A percentile compares a stretch with the other conserved stretches of the same genome.
Evolutionary conservation across 2,888 invertebrate species (phyloP).

Genomic region (Arge pagana): DNA sequence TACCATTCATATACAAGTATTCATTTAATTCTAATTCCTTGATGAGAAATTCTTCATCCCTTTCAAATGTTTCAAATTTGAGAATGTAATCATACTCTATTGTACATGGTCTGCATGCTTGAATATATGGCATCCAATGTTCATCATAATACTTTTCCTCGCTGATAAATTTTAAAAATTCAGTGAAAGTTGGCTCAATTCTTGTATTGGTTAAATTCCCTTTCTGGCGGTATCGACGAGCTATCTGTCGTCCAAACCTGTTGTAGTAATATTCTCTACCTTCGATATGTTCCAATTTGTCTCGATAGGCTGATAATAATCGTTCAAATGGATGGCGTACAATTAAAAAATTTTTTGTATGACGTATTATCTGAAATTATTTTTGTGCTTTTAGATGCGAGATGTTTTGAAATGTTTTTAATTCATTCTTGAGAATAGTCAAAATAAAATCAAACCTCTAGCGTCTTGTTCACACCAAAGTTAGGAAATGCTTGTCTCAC

Average conservation of each 20-base stretch:
- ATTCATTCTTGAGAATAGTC: not conserved
- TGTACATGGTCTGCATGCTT: slow-evolving; percentile 60
- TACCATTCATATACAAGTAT: slow-evolving; percentile 33
- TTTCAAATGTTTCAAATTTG: slow-evolving; percentile 58
- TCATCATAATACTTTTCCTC: slow-evolving; percentile 55
- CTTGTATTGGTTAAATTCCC: slow-evolving; percentile 31
- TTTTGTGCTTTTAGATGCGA: not conserved
- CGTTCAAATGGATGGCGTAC: slow-evolving; percentile 63
- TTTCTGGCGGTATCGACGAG: slow-evolving; percentile 40
- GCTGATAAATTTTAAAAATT: slow-evolving; percentile 59
- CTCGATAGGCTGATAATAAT: slow-evolving; percentile 61
- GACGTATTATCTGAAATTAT: slow-evolving; percentile 37
- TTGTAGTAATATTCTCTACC: slow-evolving; percentile 50
- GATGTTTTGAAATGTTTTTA: not conserved
- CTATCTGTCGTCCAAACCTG: slow-evolving; percentile 49
- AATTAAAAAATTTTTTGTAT: slow-evolving; percentile 51
- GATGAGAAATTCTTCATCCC: slow-evolving; percentile 55
- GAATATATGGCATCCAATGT: slow-evolving; percentile 60
- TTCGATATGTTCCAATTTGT: slow-evolving; percentile 57
- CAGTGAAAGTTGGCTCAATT: slow-evolving; percentile 54
- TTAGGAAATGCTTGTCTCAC: slow-evolving; percentile 45
- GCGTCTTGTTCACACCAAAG: slow-evolving; percentile 31
- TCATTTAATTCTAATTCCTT: slow-evolving; percentile 39
- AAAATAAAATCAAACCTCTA: slow-evolving; percentile 30
- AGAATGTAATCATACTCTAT: slow-evolving; percentile 60